A percentile compares a stretch with the other conserved stretches of the same genome.
phyloP scores from a whole-genome alignment of 1,140 invertebrate species.

The Drosophila nigromelanica region DNA sequence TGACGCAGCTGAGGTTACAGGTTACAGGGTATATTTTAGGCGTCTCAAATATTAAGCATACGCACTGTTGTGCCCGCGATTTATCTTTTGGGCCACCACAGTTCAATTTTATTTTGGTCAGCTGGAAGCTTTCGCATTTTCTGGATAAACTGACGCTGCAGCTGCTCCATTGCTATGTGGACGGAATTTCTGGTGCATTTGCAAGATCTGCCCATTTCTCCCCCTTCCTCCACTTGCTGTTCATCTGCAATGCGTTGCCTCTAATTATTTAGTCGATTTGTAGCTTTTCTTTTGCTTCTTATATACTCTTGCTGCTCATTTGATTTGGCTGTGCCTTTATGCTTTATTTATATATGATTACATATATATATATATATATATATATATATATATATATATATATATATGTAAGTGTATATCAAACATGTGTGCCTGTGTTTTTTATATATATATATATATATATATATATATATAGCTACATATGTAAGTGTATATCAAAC shows the following conservation, averaged over 20 bases:
- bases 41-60: conserved; percentile 17
- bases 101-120: conserved; percentile 5
- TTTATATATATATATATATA: conserved; percentile 43
- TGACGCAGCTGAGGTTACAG: background rate
- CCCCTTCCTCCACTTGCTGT: background rate
- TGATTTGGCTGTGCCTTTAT: conserved; percentile 52
- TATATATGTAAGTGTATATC: background rate
- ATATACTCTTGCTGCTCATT: conserved; percentile 23
- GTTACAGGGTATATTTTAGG: background rate
- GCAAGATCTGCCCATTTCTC: too few species aligned
- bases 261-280: conserved; percentile 64
- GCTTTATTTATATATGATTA: conserved; percentile 35
- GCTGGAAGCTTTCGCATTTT: conserved; percentile 10
- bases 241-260: conserved; percentile 29
- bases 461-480: conserved; percentile 39
- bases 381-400: conserved; percentile 25
- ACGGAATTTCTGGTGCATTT: conserved; percentile 13
- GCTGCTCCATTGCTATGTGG: background rate
- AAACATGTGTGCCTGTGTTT: too few species aligned
- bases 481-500: conserved; percentile 7
- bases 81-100: conserved; percentile 3
- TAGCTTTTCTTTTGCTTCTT: conserved; percentile 37
- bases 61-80: conserved; percentile 11
- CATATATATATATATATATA: too few species aligned
- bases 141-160: conserved; percentile 22